Conservation (phyloP, 2,888 invertebrate genomes). For the Pollenia amentaria region DNA sequence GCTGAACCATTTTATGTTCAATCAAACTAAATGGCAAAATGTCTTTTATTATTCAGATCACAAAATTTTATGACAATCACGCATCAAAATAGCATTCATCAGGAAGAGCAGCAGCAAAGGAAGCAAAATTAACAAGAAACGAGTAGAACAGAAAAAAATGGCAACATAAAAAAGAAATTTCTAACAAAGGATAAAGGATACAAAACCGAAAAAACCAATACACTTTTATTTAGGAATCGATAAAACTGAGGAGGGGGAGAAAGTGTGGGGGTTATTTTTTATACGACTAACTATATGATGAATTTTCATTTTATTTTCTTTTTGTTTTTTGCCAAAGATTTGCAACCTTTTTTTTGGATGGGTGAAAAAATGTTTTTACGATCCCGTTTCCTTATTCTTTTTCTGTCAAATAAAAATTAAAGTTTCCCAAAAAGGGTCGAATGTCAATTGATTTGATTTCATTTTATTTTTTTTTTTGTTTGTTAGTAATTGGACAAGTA, state of each 20-base stretch:
- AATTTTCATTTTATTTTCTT: slow-evolving; percentile 44
- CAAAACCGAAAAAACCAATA: slow-evolving; percentile 59
- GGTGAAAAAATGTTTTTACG: slow-evolving; percentile 54
- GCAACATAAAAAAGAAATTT: slow-evolving; percentile 64
- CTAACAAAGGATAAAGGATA: slow-evolving; percentile 71
- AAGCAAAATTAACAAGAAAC: slow-evolving; percentile 22
- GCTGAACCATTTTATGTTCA: slow-evolving; percentile 71
- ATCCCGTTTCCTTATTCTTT: background rate
- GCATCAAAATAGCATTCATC: slow-evolving; percentile 74
- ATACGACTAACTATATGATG: slow-evolving; percentile 36
- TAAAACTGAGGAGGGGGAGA: slow-evolving; percentile 9
- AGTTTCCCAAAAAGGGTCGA: slow-evolving; percentile 70
- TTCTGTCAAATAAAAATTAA: slow-evolving; percentile 26
- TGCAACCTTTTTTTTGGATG: slow-evolving; percentile 59
- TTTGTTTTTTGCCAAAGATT: slow-evolving; percentile 38
- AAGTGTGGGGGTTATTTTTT: slow-evolving; percentile 48
- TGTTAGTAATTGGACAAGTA: slow-evolving; percentile 28
- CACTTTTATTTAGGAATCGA: slow-evolving; percentile 42
- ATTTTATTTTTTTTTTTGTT: slow-evolving; percentile 66
- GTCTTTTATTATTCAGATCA: slow-evolving; percentile 72
- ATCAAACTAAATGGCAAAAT: slow-evolving; percentile 73
- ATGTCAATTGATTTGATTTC: slow-evolving; percentile 75
- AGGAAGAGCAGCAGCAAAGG: slow-evolving; percentile 48
- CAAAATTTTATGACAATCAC: slow-evolving; percentile 74
- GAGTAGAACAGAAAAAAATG: slow-evolving; percentile 58